Conservation (phyloP, 2,797 vertebrate species). For the Petrocephalus schoutedeni region DNA sequence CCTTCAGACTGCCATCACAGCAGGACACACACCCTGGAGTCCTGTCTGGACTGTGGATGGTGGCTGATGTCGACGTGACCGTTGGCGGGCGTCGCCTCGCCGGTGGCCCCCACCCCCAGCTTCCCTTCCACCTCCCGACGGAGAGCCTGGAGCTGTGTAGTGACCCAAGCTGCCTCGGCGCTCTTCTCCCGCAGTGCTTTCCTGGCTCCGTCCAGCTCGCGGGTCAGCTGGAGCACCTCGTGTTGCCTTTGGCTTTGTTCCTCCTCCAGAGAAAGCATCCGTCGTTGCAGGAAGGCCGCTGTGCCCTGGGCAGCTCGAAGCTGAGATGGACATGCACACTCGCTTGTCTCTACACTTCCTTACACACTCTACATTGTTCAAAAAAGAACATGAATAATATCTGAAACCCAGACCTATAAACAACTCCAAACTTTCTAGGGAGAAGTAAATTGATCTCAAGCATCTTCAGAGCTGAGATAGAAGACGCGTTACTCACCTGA, state of each 20-base stretch:
- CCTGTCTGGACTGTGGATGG: not conserved
- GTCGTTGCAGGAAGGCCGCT: constrained; percentile 39
- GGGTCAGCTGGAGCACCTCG: constrained; percentile 35
- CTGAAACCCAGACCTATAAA: not conserved
- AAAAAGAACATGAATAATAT: not conserved
- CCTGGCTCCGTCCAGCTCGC: constrained; percentile 34
- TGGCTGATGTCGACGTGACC: constrained; percentile 19
- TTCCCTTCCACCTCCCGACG: constrained; percentile 24
- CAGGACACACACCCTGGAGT: constrained; percentile 43
- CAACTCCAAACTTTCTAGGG: not conserved
- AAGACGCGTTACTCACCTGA: constrained; percentile 37
- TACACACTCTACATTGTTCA: not conserved
- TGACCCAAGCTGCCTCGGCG: constrained; percentile 26
- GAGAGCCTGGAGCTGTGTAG: constrained; percentile 33
- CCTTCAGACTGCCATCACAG: constrained; percentile 29
- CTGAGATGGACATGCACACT: constrained; percentile 28
- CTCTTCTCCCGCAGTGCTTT: constrained; percentile 33
- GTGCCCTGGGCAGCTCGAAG: constrained; percentile 41
- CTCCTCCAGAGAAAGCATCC: constrained; percentile 36
- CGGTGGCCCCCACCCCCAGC: not conserved
- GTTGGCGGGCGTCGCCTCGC: constrained; percentile 15
- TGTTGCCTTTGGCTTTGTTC: constrained; percentile 34
- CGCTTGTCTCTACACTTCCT: not conserved
- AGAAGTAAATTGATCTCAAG: not conserved
- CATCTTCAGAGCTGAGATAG: not conserved